Evolutionary conservation across 1,140 invertebrate genomes (phyloP), one percentile per base, ranked within the genome.

Genomic region (Drosophila oshimai): DNA sequence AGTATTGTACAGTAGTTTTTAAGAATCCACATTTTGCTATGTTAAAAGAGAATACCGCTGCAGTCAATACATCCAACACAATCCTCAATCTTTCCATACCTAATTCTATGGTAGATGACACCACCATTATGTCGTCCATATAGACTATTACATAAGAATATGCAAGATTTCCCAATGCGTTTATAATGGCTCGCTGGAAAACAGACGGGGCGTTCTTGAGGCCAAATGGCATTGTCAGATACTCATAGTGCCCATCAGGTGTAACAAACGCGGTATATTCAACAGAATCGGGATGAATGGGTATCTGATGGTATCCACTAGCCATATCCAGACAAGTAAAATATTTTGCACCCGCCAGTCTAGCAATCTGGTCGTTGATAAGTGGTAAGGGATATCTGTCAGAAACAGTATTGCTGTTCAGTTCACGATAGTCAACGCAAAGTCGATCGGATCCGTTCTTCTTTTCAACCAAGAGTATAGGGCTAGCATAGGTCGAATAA

Each of bases 381-480:
- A 57, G 18, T 10, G 49, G 13, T 4, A 51, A 28, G 5, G 13
- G 22, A 39, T 28, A 51, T 20, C 28, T 39, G 9, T 57, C 20
- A 24, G 53, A 28, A 31, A 36, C 20, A 17, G 36, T 60, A 49
- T 41, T 49, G 26, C 6, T 49, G 36, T 49, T 58, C 34, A 60
- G 22, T 24, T 49, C 36, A 9, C 46, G 10, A 34, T 33, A 57
- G 15, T 57, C 41, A 36, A 37, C 10, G 10, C 41, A 45, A 26
- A 36, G 53, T 17, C 41, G 6, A 15, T 24, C 12, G 9, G 29
- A 44, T 7, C 39, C 39, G 9, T 44, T 44, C 6, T 44, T 44
- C 29, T 49, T 47, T 39, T 58, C 39, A 13, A 47, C 54, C 15
- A 58, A 28, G 12, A 58, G 24, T 28, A 39, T 46, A 37, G 54